A percentile compares a stretch with the other conserved stretches of the same genome.
These are phyloP conservation scores for Heteronetta atricapilla DNA, from an alignment of 2,113 vertebrate genomes.

Conservation along the genomic window DNA sequence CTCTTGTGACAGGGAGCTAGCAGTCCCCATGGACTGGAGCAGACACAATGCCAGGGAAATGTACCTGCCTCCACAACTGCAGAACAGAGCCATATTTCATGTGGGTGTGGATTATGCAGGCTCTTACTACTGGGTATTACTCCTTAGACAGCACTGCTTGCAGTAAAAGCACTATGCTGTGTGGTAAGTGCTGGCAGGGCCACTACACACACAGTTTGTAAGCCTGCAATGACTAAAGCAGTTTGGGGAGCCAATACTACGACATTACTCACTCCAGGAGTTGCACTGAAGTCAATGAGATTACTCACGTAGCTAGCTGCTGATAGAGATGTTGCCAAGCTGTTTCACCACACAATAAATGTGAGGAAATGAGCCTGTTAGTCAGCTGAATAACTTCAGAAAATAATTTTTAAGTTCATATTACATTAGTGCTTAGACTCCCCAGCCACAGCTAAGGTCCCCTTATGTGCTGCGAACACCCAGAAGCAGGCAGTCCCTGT, in stretches of 20 bases:
- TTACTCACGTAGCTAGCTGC: background rate
- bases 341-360: background rate
- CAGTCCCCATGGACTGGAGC: fast-evolving
- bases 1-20: background rate
- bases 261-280: conserved; percentile 28
- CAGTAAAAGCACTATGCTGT: background rate
- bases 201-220: background rate
- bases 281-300: background rate
- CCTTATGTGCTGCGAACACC: background rate
- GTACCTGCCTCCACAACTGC: background rate
- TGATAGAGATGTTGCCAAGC: conserved; percentile 29
- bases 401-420: background rate
- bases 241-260: background rate
- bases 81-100: background rate
- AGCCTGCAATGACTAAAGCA: conserved; percentile 17
- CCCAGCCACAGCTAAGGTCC: background rate
- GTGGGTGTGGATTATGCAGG: background rate
- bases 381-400: background rate
- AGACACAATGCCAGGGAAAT: background rate
- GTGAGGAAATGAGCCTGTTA: background rate
- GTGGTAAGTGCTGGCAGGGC: background rate
- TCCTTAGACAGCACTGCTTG: background rate
- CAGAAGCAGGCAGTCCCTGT: background rate
- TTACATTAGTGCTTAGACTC: background rate
- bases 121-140: background rate